Base-by-base conservation (phyloP, 2,888 invertebrate species). In the Acleris cristana region DNA sequence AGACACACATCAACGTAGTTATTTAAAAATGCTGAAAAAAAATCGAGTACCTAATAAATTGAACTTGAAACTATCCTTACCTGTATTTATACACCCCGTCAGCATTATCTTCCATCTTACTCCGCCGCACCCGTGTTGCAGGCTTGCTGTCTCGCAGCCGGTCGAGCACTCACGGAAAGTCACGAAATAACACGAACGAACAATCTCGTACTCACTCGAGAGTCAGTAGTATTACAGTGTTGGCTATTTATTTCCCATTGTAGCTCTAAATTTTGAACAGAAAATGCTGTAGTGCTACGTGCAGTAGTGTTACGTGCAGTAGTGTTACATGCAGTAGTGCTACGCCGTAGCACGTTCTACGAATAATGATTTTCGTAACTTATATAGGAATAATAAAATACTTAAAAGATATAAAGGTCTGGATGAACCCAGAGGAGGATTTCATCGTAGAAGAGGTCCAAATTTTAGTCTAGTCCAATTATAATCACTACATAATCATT, bases 21-120 rank as follows among this genome's bases (percentile, higher is more conserved):
- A 45, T 0, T n/a, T n/a, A n/a, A n/a, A 45, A 45, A 45, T 44
- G n/a, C 16, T 45, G 4, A 45, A n/a, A 45, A 16, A n/a, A n/a
- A n/a, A n/a, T n/a, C 16, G 14, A 45, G 6, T 45, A 21, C 21
- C 2, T 23, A 45, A 16, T n/a, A n/a, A 5, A n/a, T 45, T 12
- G 12, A 3, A 1, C 1, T n/a, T n/a, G 26, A 40, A n/a, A 77
- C 8, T 30, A 34, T 34, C 12, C 87, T 88, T 70, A 93, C 93
- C 93, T 92, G 86, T 85, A 89, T 80, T 82, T 84, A 76, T 74
- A 80, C 78, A 80, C 82, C 81, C 83, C 80, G 78, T 81, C 85
- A 86, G 83, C 89, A 88, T 91, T 87, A 81, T 89, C 87, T 87
- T 90, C 90, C 90, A 92, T 92, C 86, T 91, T 91, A 87, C 85